Evolutionary conservation across 2,888 invertebrate species (phyloP), one percentile per base, ranked within the genome.

Genomic region (Pinctada fucata): DNA sequence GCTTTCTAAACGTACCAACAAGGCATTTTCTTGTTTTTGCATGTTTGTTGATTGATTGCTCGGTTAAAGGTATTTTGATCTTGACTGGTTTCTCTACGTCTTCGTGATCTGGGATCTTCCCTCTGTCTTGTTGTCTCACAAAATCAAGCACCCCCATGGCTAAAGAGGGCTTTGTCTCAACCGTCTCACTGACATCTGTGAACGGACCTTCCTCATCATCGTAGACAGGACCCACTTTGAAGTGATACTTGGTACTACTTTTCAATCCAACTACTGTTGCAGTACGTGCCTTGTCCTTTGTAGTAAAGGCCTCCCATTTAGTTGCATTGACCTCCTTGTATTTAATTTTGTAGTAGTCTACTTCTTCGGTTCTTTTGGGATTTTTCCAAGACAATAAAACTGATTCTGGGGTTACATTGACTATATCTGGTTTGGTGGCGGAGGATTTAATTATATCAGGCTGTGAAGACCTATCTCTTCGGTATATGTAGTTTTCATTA

Each of bases 21-120:
- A n/a, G 6, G 13, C 67, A 74, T 51, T 74, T 74, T 8, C 10
- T 50, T 10, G 52, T 74, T 51, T 74, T 74, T 4, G 74, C 74
- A 16, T 1, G 4, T 3, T 52, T 47, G 52, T 74, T 74, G 4
- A 10, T 67, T 4, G 31, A n/a, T 2, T 31, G 5, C 48, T 16
- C 16, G 31, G 45, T 6, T 5, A 74, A 45, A 0, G 74, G 74
- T 13, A 73, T 73, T 73, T 73, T 73, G 50, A 50, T 65, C 49
- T 50, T 4, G 8, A 50, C 31, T 2, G 65, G 73, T n/a, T 73
- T 31, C 31, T 31, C 31, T 31, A 31, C 31, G 31, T 31, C 31
- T 31, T 31, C 31, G 31, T 31, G 31, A 31, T 31, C 31, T 31
- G 31, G 31, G 31, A 31, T 47, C 10, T 64, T 49, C 3, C 6